Conservation (phyloP, 2,797 vertebrate species). For the Sebastolobus alascanus region DNA sequence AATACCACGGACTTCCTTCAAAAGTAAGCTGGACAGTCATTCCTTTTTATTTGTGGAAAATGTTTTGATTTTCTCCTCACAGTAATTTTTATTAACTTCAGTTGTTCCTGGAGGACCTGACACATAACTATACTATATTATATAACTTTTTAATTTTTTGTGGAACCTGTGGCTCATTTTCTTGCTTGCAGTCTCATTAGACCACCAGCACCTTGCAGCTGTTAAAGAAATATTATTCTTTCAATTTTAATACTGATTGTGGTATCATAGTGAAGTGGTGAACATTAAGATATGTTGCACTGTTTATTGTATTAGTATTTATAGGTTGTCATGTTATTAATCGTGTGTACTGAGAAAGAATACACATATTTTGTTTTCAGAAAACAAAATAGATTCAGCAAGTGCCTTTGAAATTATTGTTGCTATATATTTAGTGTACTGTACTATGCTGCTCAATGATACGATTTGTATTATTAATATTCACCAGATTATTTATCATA, state of each 20-base stretch:
- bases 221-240: conserved; percentile 9
- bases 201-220: neutral
- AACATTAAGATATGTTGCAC: conserved; percentile 24
- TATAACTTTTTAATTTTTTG: neutral
- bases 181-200: neutral
- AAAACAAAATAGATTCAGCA: conserved; percentile 46
- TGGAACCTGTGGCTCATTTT: neutral
- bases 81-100: conserved; percentile 28
- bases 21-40: neutral
- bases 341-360: neutral
- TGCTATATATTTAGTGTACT: conserved; percentile 27
- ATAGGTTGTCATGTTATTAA: conserved; percentile 8
- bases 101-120: conserved; percentile 52
- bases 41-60: neutral
- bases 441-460: conserved; percentile 51
- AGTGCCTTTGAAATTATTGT: conserved; percentile 72
- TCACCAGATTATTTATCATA: conserved; percentile 21
- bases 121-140: neutral
- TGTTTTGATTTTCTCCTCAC: conserved; percentile 6
- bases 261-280: neutral
- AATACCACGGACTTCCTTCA: too few relatives aligned
- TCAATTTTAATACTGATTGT: conserved; percentile 18
- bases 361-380: conserved; percentile 11
- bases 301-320: conserved; percentile 34
- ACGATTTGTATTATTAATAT: conserved; percentile 21